These are phyloP conservation scores for Probosciger aterrimus DNA, from an alignment of 2,113 vertebrate genomes.

Conservation along the genomic window DNA sequence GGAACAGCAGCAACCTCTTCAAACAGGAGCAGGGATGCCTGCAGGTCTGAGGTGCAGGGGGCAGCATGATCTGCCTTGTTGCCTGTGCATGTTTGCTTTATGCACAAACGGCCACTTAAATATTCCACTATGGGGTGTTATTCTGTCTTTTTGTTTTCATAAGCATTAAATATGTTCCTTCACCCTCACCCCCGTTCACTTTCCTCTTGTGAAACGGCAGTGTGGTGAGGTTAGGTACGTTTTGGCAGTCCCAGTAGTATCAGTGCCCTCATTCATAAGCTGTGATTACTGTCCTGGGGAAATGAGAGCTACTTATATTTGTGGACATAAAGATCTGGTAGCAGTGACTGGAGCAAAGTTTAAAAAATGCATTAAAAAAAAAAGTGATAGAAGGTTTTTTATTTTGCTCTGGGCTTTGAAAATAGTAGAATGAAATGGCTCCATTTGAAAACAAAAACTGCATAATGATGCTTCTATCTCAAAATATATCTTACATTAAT, in stretches of 20 bases:
- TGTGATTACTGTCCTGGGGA: not conserved
- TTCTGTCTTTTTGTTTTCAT: not conserved
- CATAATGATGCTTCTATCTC: conserved; percentile 29
- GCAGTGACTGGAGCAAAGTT: not conserved
- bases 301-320: not conserved
- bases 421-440: not conserved
- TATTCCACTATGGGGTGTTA: not conserved
- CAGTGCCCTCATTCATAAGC: not conserved
- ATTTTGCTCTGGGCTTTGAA: conserved; percentile 40
- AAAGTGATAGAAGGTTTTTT: not conserved
- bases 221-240: not conserved
- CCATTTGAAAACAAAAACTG: conserved; percentile 21
- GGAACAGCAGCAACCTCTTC: not conserved
- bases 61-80: not conserved
- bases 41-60: not conserved
- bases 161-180: not conserved
- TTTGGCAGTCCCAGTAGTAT: not conserved
- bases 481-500: conserved; percentile 40
- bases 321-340: not conserved
- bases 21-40: not conserved
- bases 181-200: accelerated
- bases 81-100: not conserved
- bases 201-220: not conserved
- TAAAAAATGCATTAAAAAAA: not conserved
- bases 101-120: not conserved